phyloP scores from a whole-genome alignment of 1,140 invertebrate species.

The Armadillidium nasatum region DNA sequence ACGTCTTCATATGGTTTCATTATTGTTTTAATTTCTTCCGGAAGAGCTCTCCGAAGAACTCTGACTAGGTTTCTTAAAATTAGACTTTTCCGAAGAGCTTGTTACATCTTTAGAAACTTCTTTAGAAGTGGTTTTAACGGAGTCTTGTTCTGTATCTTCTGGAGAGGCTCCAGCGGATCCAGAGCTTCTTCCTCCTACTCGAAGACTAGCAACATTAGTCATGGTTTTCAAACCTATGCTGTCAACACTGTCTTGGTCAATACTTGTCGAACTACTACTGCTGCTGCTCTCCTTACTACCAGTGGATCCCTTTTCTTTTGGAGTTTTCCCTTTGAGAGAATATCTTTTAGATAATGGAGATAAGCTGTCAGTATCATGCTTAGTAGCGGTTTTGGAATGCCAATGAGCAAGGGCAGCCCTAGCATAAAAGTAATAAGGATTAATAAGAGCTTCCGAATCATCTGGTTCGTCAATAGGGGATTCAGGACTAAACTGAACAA shows the following conservation, averaged over 20 bases:
- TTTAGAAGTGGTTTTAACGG: not conserved
- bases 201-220: conserved; percentile 10
- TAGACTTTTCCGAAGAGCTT: not conserved
- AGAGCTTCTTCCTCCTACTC: conserved; percentile 23
- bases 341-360: not conserved
- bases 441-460: conserved; percentile 36
- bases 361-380: conserved; percentile 22
- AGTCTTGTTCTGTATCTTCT: not conserved
- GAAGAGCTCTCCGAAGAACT: not conserved
- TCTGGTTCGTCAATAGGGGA: conserved; percentile 37
- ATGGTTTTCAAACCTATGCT: not conserved
- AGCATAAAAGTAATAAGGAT: conserved; percentile 43
- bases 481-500: conserved; percentile 34
- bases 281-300: conserved; percentile 38
- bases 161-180: conserved; percentile 25
- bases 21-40: not conserved
- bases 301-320: conserved; percentile 27
- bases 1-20: not conserved
- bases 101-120: not conserved
- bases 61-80: not conserved
- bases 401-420: conserved; percentile 38
- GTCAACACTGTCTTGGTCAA: not conserved
- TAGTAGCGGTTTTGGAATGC: conserved; percentile 29
- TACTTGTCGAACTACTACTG: conserved; percentile 36
- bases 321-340: conserved; percentile 2